Percentiles rank a stretch among this genome's conserved stretches.
phyloP scores from a whole-genome alignment of 2,797 vertebrate species.

The Mycteria americana region DNA sequence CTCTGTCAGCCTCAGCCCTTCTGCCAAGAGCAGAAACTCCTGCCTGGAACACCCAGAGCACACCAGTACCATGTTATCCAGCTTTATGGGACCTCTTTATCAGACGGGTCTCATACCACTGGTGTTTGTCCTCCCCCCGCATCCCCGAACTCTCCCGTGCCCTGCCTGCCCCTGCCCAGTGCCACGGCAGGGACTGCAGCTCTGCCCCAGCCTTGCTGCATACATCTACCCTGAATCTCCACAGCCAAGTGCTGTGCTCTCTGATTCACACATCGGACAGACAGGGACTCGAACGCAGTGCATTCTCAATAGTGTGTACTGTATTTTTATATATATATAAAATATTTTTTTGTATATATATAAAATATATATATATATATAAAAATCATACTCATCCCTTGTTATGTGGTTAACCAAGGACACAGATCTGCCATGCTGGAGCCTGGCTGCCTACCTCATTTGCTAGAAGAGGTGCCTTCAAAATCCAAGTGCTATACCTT shows the following conservation, averaged over 20 bases:
- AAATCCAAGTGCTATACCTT: neutral
- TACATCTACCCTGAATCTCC: neutral
- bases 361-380: neutral
- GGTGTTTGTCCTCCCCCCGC: neutral
- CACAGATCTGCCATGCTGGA: constrained; percentile 11
- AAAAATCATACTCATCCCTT: neutral
- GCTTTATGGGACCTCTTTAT: neutral
- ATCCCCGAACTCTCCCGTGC: neutral
- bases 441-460: neutral
- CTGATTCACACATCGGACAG: neutral
- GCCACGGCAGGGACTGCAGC: neutral
- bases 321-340: neutral
- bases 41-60: neutral
- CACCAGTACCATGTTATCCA: neutral
- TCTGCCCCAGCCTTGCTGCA: neutral
- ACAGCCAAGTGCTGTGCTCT: neutral
- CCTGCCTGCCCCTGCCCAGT: neutral
- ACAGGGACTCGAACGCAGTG: neutral
- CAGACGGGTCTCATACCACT: neutral
- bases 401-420: neutral
- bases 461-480: neutral
- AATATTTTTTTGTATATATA: neutral
- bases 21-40: neutral
- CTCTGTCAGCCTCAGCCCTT: neutral
- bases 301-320: neutral